A percentile compares a stretch with the other conserved stretches of the same genome.
Evolutionary conservation across 2,888 invertebrate genomes (phyloP).

Genomic region (Choreutis nemorana): DNA sequence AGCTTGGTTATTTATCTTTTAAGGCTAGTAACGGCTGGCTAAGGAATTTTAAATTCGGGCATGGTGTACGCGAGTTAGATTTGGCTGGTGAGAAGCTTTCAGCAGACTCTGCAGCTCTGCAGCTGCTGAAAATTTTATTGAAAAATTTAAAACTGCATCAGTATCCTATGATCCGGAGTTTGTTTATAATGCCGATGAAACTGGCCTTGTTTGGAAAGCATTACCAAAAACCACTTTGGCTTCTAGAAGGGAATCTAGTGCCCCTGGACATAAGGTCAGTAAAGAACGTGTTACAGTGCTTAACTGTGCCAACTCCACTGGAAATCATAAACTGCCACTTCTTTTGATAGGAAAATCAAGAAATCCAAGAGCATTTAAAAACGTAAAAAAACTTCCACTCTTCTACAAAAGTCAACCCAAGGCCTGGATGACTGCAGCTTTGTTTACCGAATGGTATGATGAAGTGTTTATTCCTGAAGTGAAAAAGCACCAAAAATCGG

Average conservation of each 20-base stretch:
- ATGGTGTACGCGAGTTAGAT: slow-evolving; percentile 10
- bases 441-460: too few relatives aligned
- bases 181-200: slow-evolving; percentile 9
- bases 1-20: slow-evolving; percentile 2
- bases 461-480: too few relatives aligned
- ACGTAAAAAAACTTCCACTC: background rate
- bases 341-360: slow-evolving; percentile 1
- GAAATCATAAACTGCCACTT: slow-evolving; percentile 1
- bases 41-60: slow-evolving; percentile 7
- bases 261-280: slow-evolving; percentile 2
- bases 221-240: slow-evolving; percentile 10
- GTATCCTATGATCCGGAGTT: slow-evolving; percentile 3
- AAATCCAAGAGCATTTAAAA: background rate
- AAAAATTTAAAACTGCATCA: slow-evolving; percentile 9
- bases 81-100: slow-evolving; percentile 3
- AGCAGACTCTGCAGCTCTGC: slow-evolving; percentile 4
- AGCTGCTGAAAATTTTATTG: slow-evolving; percentile 9
- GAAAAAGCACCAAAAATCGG: too few relatives aligned
- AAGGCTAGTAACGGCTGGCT: slow-evolving; percentile 7
- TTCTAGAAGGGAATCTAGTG: slow-evolving; percentile 6
- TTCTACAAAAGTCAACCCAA: too few relatives aligned
- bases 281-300: slow-evolving; percentile 2
- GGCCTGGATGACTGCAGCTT: too few relatives aligned
- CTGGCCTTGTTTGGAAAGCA: slow-evolving; percentile 11
- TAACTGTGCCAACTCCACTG: slow-evolving; percentile 2